A percentile compares a stretch with the other conserved stretches of the same genome.
These are phyloP conservation scores for Empis livida DNA, from an alignment of 2,888 invertebrate genomes.

Conservation along the genomic window DNA sequence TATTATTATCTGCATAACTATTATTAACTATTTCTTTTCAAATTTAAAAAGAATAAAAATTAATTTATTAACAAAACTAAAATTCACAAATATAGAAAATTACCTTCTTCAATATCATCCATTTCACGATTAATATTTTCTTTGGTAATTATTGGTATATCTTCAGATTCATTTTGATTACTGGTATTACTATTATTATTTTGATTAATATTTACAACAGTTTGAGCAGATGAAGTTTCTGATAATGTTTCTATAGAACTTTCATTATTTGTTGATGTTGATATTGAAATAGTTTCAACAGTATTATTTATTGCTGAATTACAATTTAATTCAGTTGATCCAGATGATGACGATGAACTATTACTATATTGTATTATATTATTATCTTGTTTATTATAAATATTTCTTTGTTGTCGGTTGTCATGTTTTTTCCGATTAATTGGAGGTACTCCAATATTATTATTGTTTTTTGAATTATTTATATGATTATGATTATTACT, in stretches of 20 bases:
- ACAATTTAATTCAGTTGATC: background rate
- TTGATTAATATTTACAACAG: slow-evolving; percentile 12
- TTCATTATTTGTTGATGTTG: slow-evolving; percentile 6
- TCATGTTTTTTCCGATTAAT: slow-evolving; percentile 6
- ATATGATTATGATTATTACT: slow-evolving; percentile 8
- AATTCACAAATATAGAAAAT: too few species aligned
- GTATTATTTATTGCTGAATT: background rate
- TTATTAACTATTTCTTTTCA: slow-evolving; percentile 11
- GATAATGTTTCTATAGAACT: slow-evolving; percentile 20
- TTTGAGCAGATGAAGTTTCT: slow-evolving; percentile 21
- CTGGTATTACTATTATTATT: slow-evolving; percentile 6
- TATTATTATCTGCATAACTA: slow-evolving; percentile 11
- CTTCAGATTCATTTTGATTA: background rate
- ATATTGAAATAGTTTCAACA: background rate
- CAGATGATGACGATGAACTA: slow-evolving; percentile 10
- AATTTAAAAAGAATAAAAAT: slow-evolving; percentile 3
- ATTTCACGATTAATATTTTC: slow-evolving; percentile 14
- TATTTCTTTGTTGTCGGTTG: slow-evolving; percentile 16
- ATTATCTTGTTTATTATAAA: background rate
- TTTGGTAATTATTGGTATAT: slow-evolving; percentile 9
- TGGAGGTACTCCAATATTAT: slow-evolving; percentile 10
- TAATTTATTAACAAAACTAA: background rate
- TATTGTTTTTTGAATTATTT: slow-evolving; percentile 7
- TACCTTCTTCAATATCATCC: slow-evolving; percentile 17
- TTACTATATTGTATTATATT: background rate